Conservation (phyloP, 2,113 vertebrate species). For the Nicator chloris region DNA sequence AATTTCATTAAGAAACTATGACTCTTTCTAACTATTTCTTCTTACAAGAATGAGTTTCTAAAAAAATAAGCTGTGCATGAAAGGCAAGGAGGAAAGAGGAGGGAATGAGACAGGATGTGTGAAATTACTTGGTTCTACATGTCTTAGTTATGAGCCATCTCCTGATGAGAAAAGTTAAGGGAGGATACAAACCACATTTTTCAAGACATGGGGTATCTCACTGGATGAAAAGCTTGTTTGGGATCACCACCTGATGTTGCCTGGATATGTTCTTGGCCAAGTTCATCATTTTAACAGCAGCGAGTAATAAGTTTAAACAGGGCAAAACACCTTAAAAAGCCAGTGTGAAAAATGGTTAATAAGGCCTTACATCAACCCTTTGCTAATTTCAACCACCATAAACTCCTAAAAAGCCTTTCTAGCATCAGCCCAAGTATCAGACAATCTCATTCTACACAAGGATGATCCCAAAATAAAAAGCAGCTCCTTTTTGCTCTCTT, state of each 20-base stretch:
- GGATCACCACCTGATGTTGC: not conserved
- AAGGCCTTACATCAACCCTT: not conserved
- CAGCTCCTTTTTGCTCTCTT: too few species aligned
- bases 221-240: not conserved
- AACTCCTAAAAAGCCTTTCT: not conserved
- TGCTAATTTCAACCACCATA: not conserved
- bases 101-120: not conserved
- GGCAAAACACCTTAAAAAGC: not conserved
- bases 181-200: not conserved
- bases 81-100: not conserved
- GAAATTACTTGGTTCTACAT: not conserved
- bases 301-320: not conserved
- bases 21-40: not conserved
- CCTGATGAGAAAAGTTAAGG: not conserved
- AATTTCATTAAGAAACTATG: slow-evolving; percentile 50
- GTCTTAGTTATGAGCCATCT: not conserved
- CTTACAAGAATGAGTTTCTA: not conserved
- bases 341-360: not conserved
- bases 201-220: not conserved
- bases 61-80: not conserved
- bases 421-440: not conserved
- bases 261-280: not conserved
- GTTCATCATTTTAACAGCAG: not conserved
- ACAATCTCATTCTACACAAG: not conserved
- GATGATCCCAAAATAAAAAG: not conserved